Evolutionary conservation across 1,140 invertebrate species (phyloP), one percentile per base, ranked within the genome.

Genomic region (Drosophila novamexicana): DNA sequence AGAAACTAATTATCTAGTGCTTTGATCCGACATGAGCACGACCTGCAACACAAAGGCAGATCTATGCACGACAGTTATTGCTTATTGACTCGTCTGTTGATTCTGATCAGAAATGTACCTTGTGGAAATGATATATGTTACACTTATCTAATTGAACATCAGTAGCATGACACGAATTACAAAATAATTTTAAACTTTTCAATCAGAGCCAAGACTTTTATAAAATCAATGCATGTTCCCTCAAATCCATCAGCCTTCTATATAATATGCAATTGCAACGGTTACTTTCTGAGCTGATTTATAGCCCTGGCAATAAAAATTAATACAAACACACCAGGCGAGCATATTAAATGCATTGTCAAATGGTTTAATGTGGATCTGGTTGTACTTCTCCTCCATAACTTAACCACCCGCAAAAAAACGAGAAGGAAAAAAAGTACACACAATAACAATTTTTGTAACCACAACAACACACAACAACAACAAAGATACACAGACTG

Each of bases 331-430:
- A 89, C 83, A 66, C 68, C 66, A 40, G 45, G 66, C 70, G 16
- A 67, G 84, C 83, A 86, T 88, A 88, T 88, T 88, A 86, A 86
- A 86, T 79, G 83, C 84, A 74, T 77, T 88, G 74, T 88, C 84
- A 83, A 88, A 88, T 88, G 83, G 84, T 88, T 88, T 88, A 88
- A 88, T 88, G 70, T 80, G 65, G 59, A 18, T 67, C 62, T 59
- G 50, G 53, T 40, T 49, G 9, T 22, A 32, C 29, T 29, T 14
- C 56, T 50, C 57, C 50, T 18, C 12, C 29, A 44, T 53, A 53
- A 52, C 79, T 70, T 77, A 80, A 77, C 77, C 70, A 84, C 81
- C 83, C 59, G 22, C 36, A 54, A 14, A 29, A 52, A 54, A 53
- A 34, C 29, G 18, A 73, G n/a, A 16, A 53, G 40, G 50, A 68